phyloP scores from a whole-genome alignment of 2,113 vertebrate species.

The Bos javanicus region DNA sequence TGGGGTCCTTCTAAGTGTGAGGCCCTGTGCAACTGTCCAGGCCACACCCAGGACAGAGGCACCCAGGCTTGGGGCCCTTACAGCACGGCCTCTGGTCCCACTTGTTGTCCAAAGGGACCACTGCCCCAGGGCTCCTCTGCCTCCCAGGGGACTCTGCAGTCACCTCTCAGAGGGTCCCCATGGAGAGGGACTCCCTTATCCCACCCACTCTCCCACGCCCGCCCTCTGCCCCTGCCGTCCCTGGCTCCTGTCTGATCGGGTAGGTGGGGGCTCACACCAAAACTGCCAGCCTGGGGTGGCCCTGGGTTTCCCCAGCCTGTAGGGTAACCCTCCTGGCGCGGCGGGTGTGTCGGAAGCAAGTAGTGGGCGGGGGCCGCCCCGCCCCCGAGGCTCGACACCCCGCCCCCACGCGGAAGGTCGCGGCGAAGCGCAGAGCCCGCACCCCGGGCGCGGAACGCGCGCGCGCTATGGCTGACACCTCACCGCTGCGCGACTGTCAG shows the following conservation, averaged over 20 bases:
- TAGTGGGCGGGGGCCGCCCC: too few relatives aligned
- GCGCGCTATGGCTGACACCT: background rate
- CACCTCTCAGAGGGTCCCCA: background rate
- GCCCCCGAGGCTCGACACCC: too few relatives aligned
- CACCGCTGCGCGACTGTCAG: slow-evolving; percentile 31
- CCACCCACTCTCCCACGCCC: too few relatives aligned
- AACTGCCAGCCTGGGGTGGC: too few relatives aligned
- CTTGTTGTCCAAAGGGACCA: background rate
- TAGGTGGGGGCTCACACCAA: background rate
- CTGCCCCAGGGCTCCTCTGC: background rate
- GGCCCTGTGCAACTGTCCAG: background rate
- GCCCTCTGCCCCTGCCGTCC: fast-evolving
- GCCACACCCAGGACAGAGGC: background rate
- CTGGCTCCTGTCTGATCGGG: background rate
- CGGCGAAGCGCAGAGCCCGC: fast-evolving
- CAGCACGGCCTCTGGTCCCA: background rate
- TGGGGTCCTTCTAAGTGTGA: background rate
- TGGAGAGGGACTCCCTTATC: background rate
- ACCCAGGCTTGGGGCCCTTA: background rate
- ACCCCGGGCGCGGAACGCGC: too few relatives aligned
- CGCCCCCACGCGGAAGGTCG: background rate
- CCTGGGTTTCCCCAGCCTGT: too few relatives aligned
- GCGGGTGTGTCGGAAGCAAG: background rate
- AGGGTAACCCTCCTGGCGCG: too few relatives aligned
- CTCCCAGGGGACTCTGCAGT: background rate